Conservation (phyloP, 2,797 vertebrate species). For the Austrolebias charrua region DNA sequence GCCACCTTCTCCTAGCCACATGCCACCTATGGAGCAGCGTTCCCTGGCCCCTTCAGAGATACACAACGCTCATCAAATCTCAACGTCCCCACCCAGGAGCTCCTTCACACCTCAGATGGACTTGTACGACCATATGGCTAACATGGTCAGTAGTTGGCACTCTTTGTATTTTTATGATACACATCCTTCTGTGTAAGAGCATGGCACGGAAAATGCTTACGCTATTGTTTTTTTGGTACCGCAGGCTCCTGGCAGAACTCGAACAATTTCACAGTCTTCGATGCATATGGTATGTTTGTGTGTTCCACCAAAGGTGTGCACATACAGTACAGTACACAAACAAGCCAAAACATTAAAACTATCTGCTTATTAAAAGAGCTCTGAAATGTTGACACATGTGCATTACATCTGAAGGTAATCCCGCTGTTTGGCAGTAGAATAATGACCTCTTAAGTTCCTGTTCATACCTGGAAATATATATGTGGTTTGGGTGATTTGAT, state of each 20-base stretch:
- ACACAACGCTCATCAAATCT: conserved; percentile 35
- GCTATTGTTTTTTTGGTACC: conserved; percentile 18
- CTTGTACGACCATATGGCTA: conserved; percentile 86
- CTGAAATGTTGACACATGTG: no score
- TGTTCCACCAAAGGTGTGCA: neutral
- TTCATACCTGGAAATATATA: no score
- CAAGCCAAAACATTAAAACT: no score
- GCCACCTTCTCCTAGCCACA: conserved; percentile 69
- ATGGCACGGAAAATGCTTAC: conserved; percentile 1
- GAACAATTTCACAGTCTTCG: conserved; percentile 86
- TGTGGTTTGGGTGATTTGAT: no score
- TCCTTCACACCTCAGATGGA: conserved; percentile 82
- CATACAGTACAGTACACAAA: no score
- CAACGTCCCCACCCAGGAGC: conserved; percentile 64
- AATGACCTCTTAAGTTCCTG: no score
- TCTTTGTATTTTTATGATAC: neutral
- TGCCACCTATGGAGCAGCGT: conserved; percentile 44
- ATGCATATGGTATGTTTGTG: conserved; percentile 75
- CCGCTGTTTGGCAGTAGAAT: no score
- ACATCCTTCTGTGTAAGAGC: neutral
- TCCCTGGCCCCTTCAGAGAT: conserved; percentile 36
- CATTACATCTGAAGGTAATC: no score
- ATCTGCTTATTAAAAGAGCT: no score
- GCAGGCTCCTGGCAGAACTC: conserved; percentile 81
- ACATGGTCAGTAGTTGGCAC: conserved; percentile 72